A percentile compares a stretch with the other conserved stretches of the same genome.
Evolutionary conservation across 2,113 vertebrate species (phyloP).

Genomic region (Empidonax traillii): DNA sequence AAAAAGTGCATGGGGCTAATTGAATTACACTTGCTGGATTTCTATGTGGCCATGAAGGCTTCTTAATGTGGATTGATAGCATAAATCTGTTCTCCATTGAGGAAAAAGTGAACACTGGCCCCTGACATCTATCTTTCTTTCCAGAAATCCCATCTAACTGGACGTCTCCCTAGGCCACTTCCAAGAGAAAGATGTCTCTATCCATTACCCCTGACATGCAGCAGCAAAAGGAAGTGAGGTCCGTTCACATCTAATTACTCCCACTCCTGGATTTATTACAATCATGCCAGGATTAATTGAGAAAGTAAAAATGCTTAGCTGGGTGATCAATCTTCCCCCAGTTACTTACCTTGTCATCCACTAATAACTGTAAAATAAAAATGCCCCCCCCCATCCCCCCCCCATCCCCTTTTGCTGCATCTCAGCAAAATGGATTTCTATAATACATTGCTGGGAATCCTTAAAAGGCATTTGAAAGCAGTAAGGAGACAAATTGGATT

Average conservation of each 20-base stretch:
- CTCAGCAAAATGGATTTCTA: conserved; percentile 57
- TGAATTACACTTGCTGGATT: conserved; percentile 11
- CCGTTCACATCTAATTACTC: conserved; percentile 48
- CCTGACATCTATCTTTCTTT: background rate
- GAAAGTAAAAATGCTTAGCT: conserved; percentile 53
- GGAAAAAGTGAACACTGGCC: background rate
- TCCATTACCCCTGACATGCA: conserved; percentile 27
- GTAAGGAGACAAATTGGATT: conserved; percentile 56
- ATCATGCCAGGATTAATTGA: conserved; percentile 69
- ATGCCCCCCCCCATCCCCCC: background rate
- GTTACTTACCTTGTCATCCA: conserved; percentile 59
- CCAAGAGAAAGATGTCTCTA: conserved; percentile 33
- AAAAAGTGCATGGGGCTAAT: background rate
- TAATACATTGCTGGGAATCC: conserved; percentile 27
- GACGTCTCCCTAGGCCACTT: background rate
- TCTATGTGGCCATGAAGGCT: background rate
- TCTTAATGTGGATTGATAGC: conserved; percentile 39
- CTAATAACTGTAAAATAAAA: conserved; percentile 60
- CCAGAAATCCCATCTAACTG: background rate
- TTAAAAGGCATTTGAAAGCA: conserved; percentile 41
- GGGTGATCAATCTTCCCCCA: conserved; percentile 49
- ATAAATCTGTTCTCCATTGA: background rate
- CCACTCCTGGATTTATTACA: conserved; percentile 57
- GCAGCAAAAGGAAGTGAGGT: background rate
- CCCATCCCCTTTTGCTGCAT: background rate